Evolutionary conservation across 2,113 vertebrate genomes (phyloP), one percentile per base, ranked within the genome.

Genomic region (Pleuronectes platessa): DNA sequence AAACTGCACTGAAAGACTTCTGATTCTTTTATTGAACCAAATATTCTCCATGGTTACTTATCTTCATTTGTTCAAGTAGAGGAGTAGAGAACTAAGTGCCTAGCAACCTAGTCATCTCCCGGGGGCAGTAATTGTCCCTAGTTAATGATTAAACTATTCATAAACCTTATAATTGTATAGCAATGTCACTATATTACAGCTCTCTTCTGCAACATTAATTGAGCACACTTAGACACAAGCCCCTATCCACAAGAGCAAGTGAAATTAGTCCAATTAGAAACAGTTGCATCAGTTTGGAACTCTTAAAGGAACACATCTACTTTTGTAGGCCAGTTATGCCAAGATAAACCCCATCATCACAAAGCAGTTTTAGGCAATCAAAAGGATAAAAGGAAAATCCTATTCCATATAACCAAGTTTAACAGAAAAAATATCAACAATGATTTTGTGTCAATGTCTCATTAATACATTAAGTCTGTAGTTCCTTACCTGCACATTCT

Each of bases 401-500:
- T 18, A 49, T 18, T 64, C 1, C 14, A n/a, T 21, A 55, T 35
- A 56, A 3, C 24, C 26, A 24, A 49, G 20, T 24, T 15, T 56
- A 21, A n/a, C 47, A 65, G 40, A 27, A 12, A 27, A 11, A 64
- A 20, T 8, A 35, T 23, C 20, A 4, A 0, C 12, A 58, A 27
- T 54, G 14, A 8, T 61, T 54, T 66, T 42, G 31, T 24, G 56
- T 54, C 45, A 13, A 42, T 49, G 5, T 49, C 17, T 49, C 15
- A 18, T 40, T 49, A 4, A 51, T 31, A 61, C n/a, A 58, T 7
- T 31, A 31, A 31, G 11, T 5, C 35, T 71, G 14, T 37, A 23
- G 12, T 5, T 76, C 7, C 88, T 89, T 95, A 97, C 96, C 96
- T 97, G 97, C 14, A 96, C 95, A 2, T 98, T 98, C 93, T 98